Base-by-base conservation (phyloP, 64 coral and sea anemone genomes). In the Actinia equina region DNA sequence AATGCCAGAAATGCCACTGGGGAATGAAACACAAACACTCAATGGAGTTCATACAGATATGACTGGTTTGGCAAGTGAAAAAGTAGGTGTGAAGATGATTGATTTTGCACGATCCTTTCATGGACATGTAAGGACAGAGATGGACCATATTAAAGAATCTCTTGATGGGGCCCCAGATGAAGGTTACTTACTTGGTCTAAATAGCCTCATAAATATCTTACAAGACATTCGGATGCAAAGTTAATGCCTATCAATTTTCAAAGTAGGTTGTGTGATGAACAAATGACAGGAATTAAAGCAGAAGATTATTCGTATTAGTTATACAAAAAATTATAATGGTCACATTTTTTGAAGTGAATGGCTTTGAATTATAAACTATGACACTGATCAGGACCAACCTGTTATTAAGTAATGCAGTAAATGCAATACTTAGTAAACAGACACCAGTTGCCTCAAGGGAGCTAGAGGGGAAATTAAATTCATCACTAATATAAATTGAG, bases 61-160 rank as follows among this genome's bases (percentile, higher is more conserved):
- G 69, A 74, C 46, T 19, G 78, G 46, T 14, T 16, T 74, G 26
- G 2, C 69, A 74, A 74, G 23, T 81, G 78, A 81, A 37, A 88
- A n/a, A 59, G 63, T 83, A 17, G 86, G 60, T 17, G 79, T 92
- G 54, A 84, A 84, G 12, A 77, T 92, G 86, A 92, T 92, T 20
- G 91, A 92, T 59, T 92, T 92, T 57, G 91, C 86, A 15, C 86
- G 87, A 22, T 88, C 91, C 1, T 88, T 87, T 46, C 91, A 92
- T 63, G 59, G 82, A 14, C n/a, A 30, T 14, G 67, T 77, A 30
- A 81, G 83, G 27, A 87, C 67, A 41, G 71, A 64, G 17, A 71
- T 64, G 69, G 91, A 86, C 42, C 79, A 86, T 37, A 79, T 61
- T 64, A 60, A 41, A 42, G 80, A 86, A 1, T 86, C 80, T 26